Conservation (phyloP, 1,140 invertebrate genomes). For the Aphaenogaster ashmeadi region DNA sequence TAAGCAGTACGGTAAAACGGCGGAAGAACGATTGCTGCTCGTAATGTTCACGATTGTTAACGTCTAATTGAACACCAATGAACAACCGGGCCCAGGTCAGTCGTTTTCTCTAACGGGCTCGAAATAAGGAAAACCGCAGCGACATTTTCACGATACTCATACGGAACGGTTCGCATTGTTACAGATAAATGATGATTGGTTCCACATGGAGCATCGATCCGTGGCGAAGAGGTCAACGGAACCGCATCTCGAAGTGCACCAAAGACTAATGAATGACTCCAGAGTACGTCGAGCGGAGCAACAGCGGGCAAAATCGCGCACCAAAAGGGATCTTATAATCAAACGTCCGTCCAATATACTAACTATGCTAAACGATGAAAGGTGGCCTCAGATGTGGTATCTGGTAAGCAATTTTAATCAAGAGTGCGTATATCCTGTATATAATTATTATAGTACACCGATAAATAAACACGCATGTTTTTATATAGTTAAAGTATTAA, state of each 20-base stretch:
- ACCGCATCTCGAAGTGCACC: slow-evolving; percentile 90
- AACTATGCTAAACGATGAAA: slow-evolving; percentile 92
- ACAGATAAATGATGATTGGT: slow-evolving; percentile 94
- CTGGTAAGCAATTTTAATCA: slow-evolving; percentile 90
- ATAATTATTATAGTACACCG: background rate
- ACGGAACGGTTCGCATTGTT: slow-evolving; percentile 82
- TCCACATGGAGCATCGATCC: slow-evolving; percentile 92
- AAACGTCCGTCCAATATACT: slow-evolving; percentile 80
- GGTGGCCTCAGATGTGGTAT: slow-evolving; percentile 97
- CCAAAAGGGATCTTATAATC: slow-evolving; percentile 90
- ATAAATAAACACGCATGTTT: background rate
- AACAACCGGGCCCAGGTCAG: background rate
- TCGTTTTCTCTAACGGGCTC: slow-evolving; percentile 5
- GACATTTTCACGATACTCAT: slow-evolving; percentile 44
- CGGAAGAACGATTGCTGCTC: slow-evolving; percentile 19
- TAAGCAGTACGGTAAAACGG: slow-evolving; percentile 17
- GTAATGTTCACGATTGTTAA: slow-evolving; percentile 51
- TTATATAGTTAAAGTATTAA: background rate
- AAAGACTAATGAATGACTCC: slow-evolving; percentile 90
- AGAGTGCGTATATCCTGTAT: background rate
- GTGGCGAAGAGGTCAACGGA: slow-evolving; percentile 92
- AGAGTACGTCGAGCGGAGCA: slow-evolving; percentile 92
- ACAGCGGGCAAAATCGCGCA: slow-evolving; percentile 90
- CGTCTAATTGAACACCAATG: slow-evolving; percentile 36
- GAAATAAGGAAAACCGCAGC: slow-evolving; percentile 24